Evolutionary conservation across 2,797 vertebrate species (phyloP), one percentile per base, ranked within the genome.

Genomic region (Peromyscus melanophrys): DNA sequence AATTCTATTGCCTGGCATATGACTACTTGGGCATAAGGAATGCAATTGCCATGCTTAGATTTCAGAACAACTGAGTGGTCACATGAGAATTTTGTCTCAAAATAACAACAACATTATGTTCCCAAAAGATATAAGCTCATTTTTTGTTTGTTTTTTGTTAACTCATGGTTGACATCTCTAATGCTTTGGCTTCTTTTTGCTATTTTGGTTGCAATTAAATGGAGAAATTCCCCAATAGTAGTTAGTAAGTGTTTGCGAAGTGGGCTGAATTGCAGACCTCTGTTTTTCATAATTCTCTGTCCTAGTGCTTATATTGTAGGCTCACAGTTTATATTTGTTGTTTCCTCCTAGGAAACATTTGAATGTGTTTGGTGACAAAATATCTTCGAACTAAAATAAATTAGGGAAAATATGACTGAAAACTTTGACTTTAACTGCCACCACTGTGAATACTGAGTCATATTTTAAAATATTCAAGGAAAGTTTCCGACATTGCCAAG

Each of bases 401-500:
- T 82, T 82, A 92, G 90, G 84, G 57, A 86, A 95, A 96, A 95
- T 65, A 40, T 95, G 92, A 94, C 90, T 59, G 85, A 86, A 93
- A 97, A 96, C 37, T 69, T 85, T 89, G 76, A 97, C 89, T 94
- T 96, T n/a, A 93, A 61, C 40, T 93, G 63, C 93, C 88, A 83
- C 21, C 59, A 65, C 65, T 93, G 46, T 86, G 75, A 94, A 95
- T 89, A 90, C 55, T 94, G 43, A 95, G 37, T 96, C 77, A 89
- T 43, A 59, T 65, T 81, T 82, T 83, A 96, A 96, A 94, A 94
- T 85, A 55, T 49, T 92, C 75, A 83, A 92, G 75, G 63, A 67
- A 95, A 96, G 55, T 86, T 67, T 94, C 84, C 90, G 96, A 86
- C 78, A 83, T 37, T 96, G 90, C 85, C 90, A 94, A 96, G 52